phyloP scores from a whole-genome alignment of 2,888 invertebrate genomes.

The Cataglyphis altisquamis region DNA sequence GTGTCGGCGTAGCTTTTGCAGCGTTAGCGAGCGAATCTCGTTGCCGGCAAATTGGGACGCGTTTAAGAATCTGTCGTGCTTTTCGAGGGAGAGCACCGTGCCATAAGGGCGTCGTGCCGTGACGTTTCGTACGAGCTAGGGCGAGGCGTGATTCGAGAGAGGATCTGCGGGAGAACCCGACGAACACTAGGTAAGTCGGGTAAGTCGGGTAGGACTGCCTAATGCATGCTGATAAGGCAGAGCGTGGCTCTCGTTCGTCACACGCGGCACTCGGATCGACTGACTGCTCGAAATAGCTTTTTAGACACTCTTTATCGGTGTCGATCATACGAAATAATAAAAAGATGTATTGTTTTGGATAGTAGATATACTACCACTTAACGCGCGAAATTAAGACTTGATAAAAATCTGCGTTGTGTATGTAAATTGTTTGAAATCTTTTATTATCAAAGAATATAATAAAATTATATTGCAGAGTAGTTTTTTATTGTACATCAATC shows the following conservation, averaged over 20 bases:
- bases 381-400: background rate
- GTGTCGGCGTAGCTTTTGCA: conserved; percentile 45
- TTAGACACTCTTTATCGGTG: background rate
- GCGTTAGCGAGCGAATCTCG: conserved; percentile 49
- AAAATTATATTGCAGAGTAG: conserved; percentile 1
- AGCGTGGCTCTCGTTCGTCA: conserved; percentile 72
- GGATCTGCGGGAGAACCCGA: conserved; percentile 67
- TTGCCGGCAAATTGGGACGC: conserved; percentile 51
- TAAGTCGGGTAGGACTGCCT: conserved; percentile 77
- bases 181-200: conserved; percentile 76
- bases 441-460: background rate
- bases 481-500: background rate
- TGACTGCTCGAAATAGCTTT: conserved; percentile 50
- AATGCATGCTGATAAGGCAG: conserved; percentile 82
- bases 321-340: background rate
- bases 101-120: conserved; percentile 42
- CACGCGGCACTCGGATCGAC: conserved; percentile 64
- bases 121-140: conserved; percentile 57
- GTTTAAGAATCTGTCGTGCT: conserved; percentile 55
- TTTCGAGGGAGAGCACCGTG: conserved; percentile 35
- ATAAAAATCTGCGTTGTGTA: background rate
- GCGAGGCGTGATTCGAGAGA: conserved; percentile 67
- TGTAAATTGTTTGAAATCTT: background rate
- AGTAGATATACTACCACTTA: background rate
- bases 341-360: background rate